Conservation (phyloP, 2,797 vertebrate species). For the Dicrostonyx torquatus region DNA sequence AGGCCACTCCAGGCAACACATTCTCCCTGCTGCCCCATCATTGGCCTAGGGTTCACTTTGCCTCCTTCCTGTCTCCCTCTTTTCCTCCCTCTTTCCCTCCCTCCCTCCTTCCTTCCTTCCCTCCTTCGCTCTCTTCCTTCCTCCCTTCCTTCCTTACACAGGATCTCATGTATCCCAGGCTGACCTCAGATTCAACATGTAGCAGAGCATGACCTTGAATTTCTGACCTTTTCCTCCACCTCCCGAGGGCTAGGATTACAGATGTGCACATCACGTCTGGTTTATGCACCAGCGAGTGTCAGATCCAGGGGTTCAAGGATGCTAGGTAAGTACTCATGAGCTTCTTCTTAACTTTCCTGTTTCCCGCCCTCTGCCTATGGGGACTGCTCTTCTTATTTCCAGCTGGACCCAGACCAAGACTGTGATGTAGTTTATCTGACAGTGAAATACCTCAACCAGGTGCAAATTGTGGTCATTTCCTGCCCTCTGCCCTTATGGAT, state of each 20-base stretch:
- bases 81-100: too few relatives aligned
- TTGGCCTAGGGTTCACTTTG: neutral
- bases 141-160: neutral
- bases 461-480: neutral
- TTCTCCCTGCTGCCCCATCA: neutral
- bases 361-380: neutral
- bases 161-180: neutral
- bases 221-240: neutral
- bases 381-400: neutral
- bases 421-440: neutral
- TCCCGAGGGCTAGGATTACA: neutral
- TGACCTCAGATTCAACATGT: neutral
- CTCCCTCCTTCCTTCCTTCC: neutral
- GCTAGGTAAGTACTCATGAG: neutral
- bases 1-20: neutral
- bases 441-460: neutral
- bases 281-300: too few relatives aligned
- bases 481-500: neutral
- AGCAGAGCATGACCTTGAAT: neutral
- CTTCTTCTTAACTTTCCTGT: neutral
- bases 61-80: too few relatives aligned
- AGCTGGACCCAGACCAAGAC: neutral
- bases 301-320: neutral
- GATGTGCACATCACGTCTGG: neutral
- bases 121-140: rapidly evolving